These are phyloP conservation scores for Littorina saxatilis DNA, from an alignment of 1,140 invertebrate species.

Conservation along the genomic window DNA sequence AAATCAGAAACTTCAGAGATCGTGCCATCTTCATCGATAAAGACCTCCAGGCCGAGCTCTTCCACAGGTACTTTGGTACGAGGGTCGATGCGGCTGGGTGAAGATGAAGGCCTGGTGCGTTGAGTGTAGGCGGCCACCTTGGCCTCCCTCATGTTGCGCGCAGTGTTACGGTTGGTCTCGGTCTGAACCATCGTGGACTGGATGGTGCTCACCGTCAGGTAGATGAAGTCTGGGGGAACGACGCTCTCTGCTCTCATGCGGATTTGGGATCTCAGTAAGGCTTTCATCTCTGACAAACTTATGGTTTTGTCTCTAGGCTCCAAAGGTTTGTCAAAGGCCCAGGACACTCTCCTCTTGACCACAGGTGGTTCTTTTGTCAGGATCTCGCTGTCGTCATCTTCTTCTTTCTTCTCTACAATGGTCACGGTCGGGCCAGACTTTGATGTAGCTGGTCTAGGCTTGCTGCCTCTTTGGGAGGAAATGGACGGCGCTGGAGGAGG, in stretches of 20 bases:
- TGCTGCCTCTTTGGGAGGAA: conserved; percentile 43
- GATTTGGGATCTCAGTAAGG: conserved; percentile 73
- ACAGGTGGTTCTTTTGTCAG: conserved; percentile 44
- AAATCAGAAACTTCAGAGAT: conserved; percentile 59
- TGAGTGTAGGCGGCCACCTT: conserved; percentile 40
- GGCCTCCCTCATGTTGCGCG: conserved; percentile 56
- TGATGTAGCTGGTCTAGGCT: conserved; percentile 50
- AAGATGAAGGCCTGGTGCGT: conserved; percentile 68
- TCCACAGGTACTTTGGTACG: conserved; percentile 68
- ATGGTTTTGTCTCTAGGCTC: conserved; percentile 66
- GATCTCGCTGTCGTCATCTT: conserved; percentile 50
- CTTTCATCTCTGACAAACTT: conserved; percentile 71
- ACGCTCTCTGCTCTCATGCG: conserved; percentile 66
- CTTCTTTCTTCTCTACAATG: conserved; percentile 44
- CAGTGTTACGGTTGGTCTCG: conserved; percentile 63
- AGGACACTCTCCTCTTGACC: conserved; percentile 67
- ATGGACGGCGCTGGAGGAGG: conserved; percentile 30
- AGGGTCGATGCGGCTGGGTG: conserved; percentile 73
- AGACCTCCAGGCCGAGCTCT: conserved; percentile 60
- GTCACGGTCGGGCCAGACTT: conserved; percentile 59
- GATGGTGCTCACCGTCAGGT: conserved; percentile 71
- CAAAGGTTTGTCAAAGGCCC: conserved; percentile 74
- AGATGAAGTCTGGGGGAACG: conserved; percentile 74
- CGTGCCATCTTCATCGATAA: conserved; percentile 52
- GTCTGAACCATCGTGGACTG: conserved; percentile 64